Percentiles rank a stretch among this genome's conserved stretches.
Conservation (phyloP, 1,140 invertebrate species). For the Caenorhabditis brenneri region DNA sequence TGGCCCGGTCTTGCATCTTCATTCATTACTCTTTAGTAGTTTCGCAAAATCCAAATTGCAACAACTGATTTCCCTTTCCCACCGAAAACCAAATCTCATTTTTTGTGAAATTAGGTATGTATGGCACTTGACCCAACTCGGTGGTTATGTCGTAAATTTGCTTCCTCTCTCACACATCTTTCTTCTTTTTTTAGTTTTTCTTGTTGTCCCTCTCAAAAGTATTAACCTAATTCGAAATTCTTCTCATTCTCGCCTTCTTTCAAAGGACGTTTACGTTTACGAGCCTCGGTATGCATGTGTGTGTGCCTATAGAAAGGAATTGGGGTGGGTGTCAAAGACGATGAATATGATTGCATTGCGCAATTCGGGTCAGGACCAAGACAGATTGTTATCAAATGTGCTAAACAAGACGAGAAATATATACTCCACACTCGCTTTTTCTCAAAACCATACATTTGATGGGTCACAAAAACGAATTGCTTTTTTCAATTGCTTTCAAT, state of each 20-base stretch:
- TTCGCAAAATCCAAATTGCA: too few relatives aligned
- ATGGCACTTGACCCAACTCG: slow-evolving; percentile 25
- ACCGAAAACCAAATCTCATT: background rate
- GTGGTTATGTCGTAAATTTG: slow-evolving; percentile 26
- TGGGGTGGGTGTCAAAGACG: background rate
- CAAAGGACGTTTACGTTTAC: slow-evolving; percentile 15
- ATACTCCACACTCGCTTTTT: background rate
- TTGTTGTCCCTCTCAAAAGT: background rate
- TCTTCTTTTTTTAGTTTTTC: background rate
- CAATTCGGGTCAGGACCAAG: background rate
- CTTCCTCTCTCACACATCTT: background rate
- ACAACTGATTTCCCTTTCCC: background rate
- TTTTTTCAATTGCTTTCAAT: background rate
- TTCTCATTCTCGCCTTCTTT: background rate
- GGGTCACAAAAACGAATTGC: background rate
- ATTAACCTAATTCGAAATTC: slow-evolving; percentile 27
- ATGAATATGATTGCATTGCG: slow-evolving; percentile 35
- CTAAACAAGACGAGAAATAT: background rate
- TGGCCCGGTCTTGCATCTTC: too few relatives aligned
- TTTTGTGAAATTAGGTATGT: background rate
- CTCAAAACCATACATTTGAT: background rate
- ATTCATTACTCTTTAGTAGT: too few relatives aligned
- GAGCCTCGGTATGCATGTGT: background rate
- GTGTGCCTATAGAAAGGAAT: background rate
- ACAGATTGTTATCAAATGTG: slow-evolving; percentile 29